Base-by-base conservation (phyloP, 2,888 invertebrate genomes). In the Ecliptopera silaceata region DNA sequence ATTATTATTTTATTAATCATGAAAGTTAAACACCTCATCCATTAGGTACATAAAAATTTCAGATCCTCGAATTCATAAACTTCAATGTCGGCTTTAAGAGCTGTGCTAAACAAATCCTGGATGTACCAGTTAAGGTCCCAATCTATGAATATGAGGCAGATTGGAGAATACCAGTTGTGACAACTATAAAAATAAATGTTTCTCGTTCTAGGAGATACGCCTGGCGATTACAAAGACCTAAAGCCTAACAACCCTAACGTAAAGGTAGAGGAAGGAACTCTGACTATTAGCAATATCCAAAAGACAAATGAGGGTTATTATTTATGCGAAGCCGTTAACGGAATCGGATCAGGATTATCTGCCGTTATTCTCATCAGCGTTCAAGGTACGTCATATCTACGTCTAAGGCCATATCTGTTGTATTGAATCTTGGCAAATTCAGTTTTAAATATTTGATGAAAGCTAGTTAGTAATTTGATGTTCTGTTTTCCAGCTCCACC, bases 241-340 rank as follows among this genome's bases (percentile, higher is more conserved):
- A 97, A 97, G 91, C 94, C 96, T 64, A 97, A 96, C 77, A 97
- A 97, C 76, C 96, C 97, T 58, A 95, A 96, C 77, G 97, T 98
- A 60, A 96, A 96, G 88, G 97, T 97, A 45, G 97, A 97, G 86
- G 98, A 99, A 80, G 99, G 98, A 68, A 97, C 98, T 51, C 92
- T 99, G 61, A 93, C 95, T 57, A 96, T 99, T 75, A 94, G 95
- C 72, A 97, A 97, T 75, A 97, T 98, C 66, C 96, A 96, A 82
- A 98, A 98, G 88, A 95, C 95, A 15, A 98, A 98, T 79, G 97
- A 98, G 89, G 98, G 98, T 17, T 97, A 97, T 80, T 98, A 98
- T 84, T 92, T 98, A 39, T 99, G 99, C 81, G 98, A 98, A 89
- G 98, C 98, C 57, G 97, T 97, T 44, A 99, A 99, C 86, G 97